Percentiles rank a stretch among this genome's conserved stretches.
Conservation (phyloP, 2,797 vertebrate species). For the Prunella strophiata region DNA sequence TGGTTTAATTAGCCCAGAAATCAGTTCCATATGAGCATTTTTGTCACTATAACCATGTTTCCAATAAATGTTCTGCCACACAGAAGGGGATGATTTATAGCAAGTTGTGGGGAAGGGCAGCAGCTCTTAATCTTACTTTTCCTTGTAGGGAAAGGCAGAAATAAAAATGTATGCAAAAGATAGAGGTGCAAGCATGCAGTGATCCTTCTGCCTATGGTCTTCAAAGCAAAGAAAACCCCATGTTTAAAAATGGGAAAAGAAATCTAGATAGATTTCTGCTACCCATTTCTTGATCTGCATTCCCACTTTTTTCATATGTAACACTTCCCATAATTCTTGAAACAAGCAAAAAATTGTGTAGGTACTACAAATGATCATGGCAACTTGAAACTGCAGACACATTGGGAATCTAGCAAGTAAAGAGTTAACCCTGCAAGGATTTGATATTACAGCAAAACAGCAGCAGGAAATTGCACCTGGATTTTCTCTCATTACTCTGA, state of each 20-base stretch:
- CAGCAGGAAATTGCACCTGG: not conserved
- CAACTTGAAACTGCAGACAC: not conserved
- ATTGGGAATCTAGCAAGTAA: not conserved
- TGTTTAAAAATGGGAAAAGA: not conserved
- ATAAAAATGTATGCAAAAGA: not conserved
- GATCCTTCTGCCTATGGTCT: not conserved
- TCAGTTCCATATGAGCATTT: not conserved
- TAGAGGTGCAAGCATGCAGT: not conserved
- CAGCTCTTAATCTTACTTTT: not conserved
- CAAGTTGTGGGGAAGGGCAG: not conserved
- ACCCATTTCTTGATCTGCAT: not conserved
- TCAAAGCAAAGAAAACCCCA: not conserved
- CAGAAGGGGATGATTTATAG: not conserved
- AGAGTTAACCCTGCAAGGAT: not conserved
- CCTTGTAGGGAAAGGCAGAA: not conserved
- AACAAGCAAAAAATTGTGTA: not conserved
- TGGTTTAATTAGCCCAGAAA: not conserved
- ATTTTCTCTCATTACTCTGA: slow-evolving; percentile 18
- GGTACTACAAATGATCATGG: not conserved
- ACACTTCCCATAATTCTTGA: not conserved
- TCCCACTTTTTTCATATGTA: not conserved
- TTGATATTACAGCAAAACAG: not conserved
- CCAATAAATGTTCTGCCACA: not conserved
- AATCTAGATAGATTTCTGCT: not conserved
- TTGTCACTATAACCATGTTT: not conserved